A percentile compares a stretch with the other conserved stretches of the same genome.
phyloP scores from a whole-genome alignment of 2,113 vertebrate species.

The Prochilodus magdalenae region DNA sequence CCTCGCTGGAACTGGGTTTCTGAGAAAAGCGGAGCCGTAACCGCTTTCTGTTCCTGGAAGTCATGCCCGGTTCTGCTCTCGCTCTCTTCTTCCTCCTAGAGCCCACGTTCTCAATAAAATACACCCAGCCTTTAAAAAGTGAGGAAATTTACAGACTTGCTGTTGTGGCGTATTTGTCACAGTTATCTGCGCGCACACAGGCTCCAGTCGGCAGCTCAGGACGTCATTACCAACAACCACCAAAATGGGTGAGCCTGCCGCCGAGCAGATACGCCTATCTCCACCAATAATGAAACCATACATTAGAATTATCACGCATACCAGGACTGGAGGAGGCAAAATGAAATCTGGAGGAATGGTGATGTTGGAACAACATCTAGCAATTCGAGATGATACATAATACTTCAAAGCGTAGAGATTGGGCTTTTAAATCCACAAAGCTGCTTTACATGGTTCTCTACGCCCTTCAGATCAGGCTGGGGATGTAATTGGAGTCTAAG shows the following conservation, averaged over 20 bases:
- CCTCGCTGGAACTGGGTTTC: slow-evolving; percentile 6
- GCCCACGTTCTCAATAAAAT: slow-evolving; percentile 14
- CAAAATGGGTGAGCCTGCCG: slow-evolving; percentile 32
- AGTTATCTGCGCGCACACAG: slow-evolving; percentile 46
- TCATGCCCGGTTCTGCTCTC: slow-evolving; percentile 9
- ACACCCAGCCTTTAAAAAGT: slow-evolving; percentile 37
- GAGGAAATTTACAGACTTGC: slow-evolving; percentile 34
- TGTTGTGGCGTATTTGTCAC: slow-evolving; percentile 47
- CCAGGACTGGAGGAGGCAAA: slow-evolving; percentile 21
- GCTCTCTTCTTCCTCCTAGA: neutral
- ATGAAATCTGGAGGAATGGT: slow-evolving; percentile 31
- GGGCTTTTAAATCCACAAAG: slow-evolving; percentile 18
- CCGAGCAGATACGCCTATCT: slow-evolving; percentile 20
- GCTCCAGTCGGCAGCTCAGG: slow-evolving; percentile 25
- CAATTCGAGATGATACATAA: slow-evolving; percentile 24
- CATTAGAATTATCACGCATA: slow-evolving; percentile 43
- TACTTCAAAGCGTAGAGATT: slow-evolving; percentile 23
- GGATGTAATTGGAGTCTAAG: slow-evolving; percentile 2
- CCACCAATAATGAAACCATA: slow-evolving; percentile 46
- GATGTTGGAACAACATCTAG: slow-evolving; percentile 20
- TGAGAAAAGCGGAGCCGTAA: slow-evolving; percentile 29
- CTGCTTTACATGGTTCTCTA: neutral
- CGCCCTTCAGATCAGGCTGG: slow-evolving; percentile 14
- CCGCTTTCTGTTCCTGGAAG: slow-evolving; percentile 34
- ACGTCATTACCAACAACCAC: slow-evolving; percentile 39